A percentile compares a stretch with the other conserved stretches of the same genome.
phyloP scores from a whole-genome alignment of 2,888 invertebrate genomes.

The Zootermopsis nevadensis region DNA sequence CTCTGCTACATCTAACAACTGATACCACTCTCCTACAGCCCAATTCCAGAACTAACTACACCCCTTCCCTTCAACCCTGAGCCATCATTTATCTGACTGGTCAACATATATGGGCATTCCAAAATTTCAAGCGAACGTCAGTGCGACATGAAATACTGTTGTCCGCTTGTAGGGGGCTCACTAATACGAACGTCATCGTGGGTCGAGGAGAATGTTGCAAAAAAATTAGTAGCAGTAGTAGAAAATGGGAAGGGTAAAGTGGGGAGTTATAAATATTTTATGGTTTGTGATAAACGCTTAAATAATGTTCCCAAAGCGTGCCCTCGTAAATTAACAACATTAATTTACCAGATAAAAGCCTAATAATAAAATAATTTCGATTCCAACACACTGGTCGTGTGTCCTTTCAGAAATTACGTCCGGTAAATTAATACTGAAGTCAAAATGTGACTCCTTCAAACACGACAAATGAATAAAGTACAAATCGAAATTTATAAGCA shows the following conservation, averaged over 20 bases:
- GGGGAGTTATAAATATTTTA: background rate
- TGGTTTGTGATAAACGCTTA: background rate
- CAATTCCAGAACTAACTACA: background rate
- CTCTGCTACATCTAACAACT: background rate
- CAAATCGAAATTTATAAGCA: no score
- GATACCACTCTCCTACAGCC: background rate
- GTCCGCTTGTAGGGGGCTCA: background rate
- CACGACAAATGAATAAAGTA: no score
- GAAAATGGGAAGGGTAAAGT: background rate
- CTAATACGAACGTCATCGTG: background rate
- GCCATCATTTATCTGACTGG: constrained; percentile 25
- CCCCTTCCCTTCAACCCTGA: background rate
- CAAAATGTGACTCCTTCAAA: no score
- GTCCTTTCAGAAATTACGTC: background rate
- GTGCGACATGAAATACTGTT: constrained; percentile 2
- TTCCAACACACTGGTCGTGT: background rate
- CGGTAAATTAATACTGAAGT: background rate
- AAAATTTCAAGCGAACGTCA: constrained; percentile 30
- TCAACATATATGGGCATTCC: constrained; percentile 10
- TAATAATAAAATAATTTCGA: background rate
- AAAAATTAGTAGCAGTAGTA: background rate
- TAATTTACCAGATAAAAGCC: background rate
- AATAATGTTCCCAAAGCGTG: background rate
- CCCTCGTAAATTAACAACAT: no score
- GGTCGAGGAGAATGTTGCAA: background rate